These are phyloP conservation scores for Chamaetylas fuelleborni DNA, from an alignment of 2,113 vertebrate species.

Conservation along the genomic window DNA sequence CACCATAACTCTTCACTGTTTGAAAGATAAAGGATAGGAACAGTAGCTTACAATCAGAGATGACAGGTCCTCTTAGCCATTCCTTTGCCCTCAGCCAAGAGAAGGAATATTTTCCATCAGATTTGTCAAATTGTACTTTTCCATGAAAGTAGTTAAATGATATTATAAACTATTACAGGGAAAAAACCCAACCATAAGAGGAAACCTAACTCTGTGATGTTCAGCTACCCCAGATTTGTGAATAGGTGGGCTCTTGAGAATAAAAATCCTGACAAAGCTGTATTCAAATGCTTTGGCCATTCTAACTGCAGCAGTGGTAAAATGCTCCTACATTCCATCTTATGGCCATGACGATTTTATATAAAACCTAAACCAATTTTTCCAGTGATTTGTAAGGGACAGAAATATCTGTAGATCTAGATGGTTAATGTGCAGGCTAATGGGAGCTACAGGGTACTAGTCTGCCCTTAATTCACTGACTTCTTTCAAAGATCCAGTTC, in stretches of 20 bases:
- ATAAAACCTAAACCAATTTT: background rate
- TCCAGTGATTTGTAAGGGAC: background rate
- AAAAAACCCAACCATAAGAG: background rate
- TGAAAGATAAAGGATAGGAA: background rate
- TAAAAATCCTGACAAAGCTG: background rate
- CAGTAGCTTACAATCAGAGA: background rate
- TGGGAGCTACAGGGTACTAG: background rate
- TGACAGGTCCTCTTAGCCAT: background rate
- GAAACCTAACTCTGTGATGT: background rate
- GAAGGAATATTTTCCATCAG: background rate
- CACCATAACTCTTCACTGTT: background rate
- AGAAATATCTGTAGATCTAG: conserved; percentile 15
- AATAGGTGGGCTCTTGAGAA: background rate
- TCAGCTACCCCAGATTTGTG: background rate
- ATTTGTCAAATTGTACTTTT: background rate
- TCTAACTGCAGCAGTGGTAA: background rate
- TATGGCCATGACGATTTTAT: background rate
- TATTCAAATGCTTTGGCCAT: background rate
- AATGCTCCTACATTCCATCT: background rate
- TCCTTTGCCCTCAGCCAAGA: background rate
- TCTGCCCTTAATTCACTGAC: background rate
- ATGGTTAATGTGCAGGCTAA: conserved; percentile 1
- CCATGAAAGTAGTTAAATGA: background rate
- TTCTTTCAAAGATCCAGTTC: background rate
- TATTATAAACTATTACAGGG: background rate